A percentile compares a stretch with the other conserved stretches of the same genome.
phyloP scores from a whole-genome alignment of 2,797 vertebrate species.

The Tinamus major region DNA sequence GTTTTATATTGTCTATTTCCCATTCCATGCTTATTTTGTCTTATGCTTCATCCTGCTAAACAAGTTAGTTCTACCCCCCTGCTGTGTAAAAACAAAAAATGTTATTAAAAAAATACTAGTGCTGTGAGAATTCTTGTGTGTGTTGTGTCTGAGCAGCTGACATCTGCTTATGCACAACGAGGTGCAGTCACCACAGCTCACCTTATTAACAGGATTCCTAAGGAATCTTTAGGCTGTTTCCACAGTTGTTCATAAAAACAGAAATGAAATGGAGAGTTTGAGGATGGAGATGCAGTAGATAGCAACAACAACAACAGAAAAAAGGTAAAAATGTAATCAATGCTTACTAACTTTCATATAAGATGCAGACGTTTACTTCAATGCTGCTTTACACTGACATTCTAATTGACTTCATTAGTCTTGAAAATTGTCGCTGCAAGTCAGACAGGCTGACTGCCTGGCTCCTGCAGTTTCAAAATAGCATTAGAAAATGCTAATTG shows the following conservation, averaged over 20 bases:
- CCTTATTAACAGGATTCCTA: neutral
- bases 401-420: constrained; percentile 75
- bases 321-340: constrained; percentile 55
- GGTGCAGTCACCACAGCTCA: neutral
- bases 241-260: neutral
- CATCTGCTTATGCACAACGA: neutral
- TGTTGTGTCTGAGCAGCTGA: neutral
- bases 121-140: neutral
- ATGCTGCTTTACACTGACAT: constrained; percentile 67
- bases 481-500: constrained; percentile 76
- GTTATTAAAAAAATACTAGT: neutral
- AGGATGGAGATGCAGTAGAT: neutral
- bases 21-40: neutral
- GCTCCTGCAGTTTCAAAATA: constrained; percentile 72
- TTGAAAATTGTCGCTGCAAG: constrained; percentile 75
- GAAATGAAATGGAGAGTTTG: neutral
- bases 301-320: neutral
- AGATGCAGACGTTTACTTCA: constrained; percentile 57
- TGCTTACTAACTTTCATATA: constrained; percentile 66
- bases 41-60: neutral
- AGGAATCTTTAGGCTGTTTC: neutral
- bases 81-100: too few species aligned
- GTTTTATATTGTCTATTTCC: neutral
- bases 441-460: constrained; percentile 75
- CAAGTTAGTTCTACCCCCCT: neutral